These are phyloP conservation scores for Notolabrus celidotus DNA, from an alignment of 2,797 vertebrate species.

Conservation along the genomic window DNA sequence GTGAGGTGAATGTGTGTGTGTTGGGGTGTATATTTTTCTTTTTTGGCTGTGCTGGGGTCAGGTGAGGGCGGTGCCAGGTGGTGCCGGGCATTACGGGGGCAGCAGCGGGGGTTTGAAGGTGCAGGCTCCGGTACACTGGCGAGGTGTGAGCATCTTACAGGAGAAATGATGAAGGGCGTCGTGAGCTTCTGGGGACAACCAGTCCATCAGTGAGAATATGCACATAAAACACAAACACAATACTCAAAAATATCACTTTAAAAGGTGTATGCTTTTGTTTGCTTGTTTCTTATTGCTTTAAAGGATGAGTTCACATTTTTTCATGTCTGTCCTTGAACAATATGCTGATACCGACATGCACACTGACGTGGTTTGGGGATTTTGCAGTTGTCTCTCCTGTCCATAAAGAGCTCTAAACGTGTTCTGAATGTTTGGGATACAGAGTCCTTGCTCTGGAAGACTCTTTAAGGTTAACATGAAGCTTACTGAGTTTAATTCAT, in stretches of 20 bases:
- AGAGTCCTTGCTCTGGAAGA: background rate
- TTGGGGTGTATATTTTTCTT: background rate
- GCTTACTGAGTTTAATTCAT: background rate
- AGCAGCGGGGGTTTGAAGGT: constrained; percentile 95
- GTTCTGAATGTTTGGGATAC: constrained; percentile 6
- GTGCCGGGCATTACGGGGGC: constrained; percentile 85
- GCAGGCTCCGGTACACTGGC: constrained; percentile 94
- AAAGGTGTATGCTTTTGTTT: background rate
- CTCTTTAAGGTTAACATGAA: background rate
- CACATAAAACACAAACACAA: constrained; percentile 2
- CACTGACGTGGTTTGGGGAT: background rate
- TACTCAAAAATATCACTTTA: background rate
- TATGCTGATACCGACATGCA: background rate
- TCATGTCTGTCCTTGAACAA: background rate
- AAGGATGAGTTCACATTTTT: constrained; percentile 19
- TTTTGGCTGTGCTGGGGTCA: constrained; percentile 72
- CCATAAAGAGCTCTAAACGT: background rate
- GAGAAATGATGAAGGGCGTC: constrained; percentile 95
- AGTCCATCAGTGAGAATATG: constrained; percentile 72
- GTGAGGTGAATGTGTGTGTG: background rate
- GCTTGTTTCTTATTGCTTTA: background rate
- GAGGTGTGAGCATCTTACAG: constrained; percentile 96
- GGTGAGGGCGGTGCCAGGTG: background rate
- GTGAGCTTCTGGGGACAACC: constrained; percentile 90
- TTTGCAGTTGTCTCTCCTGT: background rate